Conservation (phyloP, 2,797 vertebrate species). For the Pseudochirops corinnae region DNA sequence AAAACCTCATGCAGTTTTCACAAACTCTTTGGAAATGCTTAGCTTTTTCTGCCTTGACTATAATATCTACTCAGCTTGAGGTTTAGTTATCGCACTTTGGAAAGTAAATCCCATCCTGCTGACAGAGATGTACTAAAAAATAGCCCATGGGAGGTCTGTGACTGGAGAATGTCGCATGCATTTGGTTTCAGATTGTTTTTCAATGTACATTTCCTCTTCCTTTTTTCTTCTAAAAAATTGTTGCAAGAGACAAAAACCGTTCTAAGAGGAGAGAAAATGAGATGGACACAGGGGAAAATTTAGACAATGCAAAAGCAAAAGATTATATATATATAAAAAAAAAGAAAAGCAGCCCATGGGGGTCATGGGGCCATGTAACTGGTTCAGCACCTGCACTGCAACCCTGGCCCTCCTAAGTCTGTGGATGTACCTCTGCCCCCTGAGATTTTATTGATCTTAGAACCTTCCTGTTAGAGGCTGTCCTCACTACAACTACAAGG, state of each 20-base stretch:
- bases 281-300: neutral
- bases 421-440: neutral
- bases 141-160: neutral
- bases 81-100: neutral
- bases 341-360: neutral
- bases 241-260: neutral
- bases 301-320: neutral
- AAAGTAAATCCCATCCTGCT: neutral
- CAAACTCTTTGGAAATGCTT: neutral
- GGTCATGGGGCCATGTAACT: neutral
- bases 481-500: neutral
- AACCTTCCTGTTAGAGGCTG: neutral
- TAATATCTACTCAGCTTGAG: neutral
- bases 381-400: neutral
- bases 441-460: neutral
- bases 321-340: neutral
- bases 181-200: neutral
- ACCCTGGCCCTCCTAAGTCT: neutral
- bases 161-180: neutral
- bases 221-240: neutral
- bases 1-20: neutral
- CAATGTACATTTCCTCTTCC: neutral
- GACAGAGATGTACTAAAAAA: neutral
- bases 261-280: neutral
- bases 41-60: neutral